These are phyloP conservation scores for Dascillus cervinus DNA, from an alignment of 2,888 invertebrate species.

Conservation along the genomic window DNA sequence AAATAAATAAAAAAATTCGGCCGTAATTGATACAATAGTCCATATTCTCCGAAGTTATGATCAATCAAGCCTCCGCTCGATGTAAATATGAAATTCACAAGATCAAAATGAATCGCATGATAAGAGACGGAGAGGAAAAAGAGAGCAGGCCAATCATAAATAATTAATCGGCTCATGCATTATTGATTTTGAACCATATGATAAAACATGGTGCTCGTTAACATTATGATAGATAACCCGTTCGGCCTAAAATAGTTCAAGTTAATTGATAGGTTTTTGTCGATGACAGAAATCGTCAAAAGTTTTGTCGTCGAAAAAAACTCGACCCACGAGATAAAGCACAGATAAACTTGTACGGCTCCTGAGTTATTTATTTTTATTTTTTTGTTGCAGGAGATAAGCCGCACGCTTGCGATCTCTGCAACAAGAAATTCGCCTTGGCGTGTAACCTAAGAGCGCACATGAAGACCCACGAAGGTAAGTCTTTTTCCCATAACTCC, in stretches of 20 bases:
- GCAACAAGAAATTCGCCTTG: slow-evolving; percentile 64
- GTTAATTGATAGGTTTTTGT: slow-evolving; percentile 33
- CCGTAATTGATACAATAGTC: too few species aligned
- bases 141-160: slow-evolving; percentile 41
- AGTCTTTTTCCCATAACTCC: slow-evolving; percentile 20
- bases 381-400: slow-evolving; percentile 56
- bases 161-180: slow-evolving; percentile 41
- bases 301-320: slow-evolving; percentile 18
- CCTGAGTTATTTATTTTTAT: slow-evolving; percentile 1
- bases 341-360: neutral
- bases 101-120: slow-evolving; percentile 30
- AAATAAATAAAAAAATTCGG: too few species aligned
- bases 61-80: too few species aligned
- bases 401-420: slow-evolving; percentile 62
- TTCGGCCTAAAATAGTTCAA: slow-evolving; percentile 29
- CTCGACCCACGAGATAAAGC: neutral
- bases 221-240: slow-evolving; percentile 25
- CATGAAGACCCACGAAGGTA: slow-evolving; percentile 67
- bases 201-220: slow-evolving; percentile 30
- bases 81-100: slow-evolving; percentile 5
- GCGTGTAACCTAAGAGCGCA: slow-evolving; percentile 67
- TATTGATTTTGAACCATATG: slow-evolving; percentile 38
- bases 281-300: slow-evolving; percentile 32
- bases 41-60: too few species aligned
- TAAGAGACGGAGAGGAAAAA: too few species aligned